Percentiles rank a stretch among this genome's conserved stretches.
Evolutionary conservation across 2,888 invertebrate genomes (phyloP).

Genomic region (Rhagium mordax): DNA sequence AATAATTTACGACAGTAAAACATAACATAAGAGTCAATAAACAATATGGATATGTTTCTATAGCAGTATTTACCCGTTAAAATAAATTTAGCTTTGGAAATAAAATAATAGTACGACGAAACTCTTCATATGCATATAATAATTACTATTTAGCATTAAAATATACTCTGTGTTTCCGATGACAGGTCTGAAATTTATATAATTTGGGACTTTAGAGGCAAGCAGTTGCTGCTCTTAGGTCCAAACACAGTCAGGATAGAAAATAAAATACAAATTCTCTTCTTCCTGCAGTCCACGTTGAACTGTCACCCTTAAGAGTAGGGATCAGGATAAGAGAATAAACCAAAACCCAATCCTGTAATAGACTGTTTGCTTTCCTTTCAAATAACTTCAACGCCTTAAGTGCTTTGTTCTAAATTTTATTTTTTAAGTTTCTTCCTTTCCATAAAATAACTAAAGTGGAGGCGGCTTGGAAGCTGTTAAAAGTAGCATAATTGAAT

Average conservation of each 20-base stretch:
- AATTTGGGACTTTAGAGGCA: too few relatives aligned
- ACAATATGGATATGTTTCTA: too few relatives aligned
- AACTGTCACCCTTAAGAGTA: background rate
- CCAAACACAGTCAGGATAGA: background rate
- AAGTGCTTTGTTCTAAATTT: constrained; percentile 14
- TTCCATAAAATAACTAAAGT: constrained; percentile 3
- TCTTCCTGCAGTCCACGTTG: background rate
- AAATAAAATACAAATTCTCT: background rate
- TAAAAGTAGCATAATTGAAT: constrained; percentile 1
- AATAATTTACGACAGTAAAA: background rate
- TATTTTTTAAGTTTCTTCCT: background rate
- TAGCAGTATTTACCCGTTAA: too few relatives aligned
- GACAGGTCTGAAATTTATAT: too few relatives aligned
- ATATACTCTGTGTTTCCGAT: too few relatives aligned
- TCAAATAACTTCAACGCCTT: constrained; percentile 17
- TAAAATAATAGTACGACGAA: too few relatives aligned
- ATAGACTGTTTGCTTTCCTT: constrained; percentile 22
- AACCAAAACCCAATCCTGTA: constrained; percentile 26
- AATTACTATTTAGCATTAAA: too few relatives aligned
- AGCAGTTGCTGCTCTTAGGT: background rate
- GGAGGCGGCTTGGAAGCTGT: constrained; percentile 9
- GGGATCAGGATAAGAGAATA: constrained; percentile 22
- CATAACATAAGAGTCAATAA: too few relatives aligned
- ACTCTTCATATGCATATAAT: too few relatives aligned
- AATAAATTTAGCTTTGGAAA: too few relatives aligned